Conservation (phyloP, 2,888 invertebrate genomes). For the Leptogaster cylindrica region DNA sequence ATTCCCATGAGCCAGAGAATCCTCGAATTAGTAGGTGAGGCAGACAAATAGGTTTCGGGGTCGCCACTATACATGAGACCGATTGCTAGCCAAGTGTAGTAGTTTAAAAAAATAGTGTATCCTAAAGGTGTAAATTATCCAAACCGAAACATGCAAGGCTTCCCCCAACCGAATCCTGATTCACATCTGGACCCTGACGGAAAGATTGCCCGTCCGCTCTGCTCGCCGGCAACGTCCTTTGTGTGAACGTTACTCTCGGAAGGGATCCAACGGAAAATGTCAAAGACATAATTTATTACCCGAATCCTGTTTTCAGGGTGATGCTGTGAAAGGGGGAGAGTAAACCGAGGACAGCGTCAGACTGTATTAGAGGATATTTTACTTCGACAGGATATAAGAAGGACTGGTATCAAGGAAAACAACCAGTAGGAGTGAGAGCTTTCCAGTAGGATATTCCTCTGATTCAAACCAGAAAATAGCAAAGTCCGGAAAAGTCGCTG, state of each 20-base stretch:
- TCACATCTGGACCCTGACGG: slow-evolving; percentile 8
- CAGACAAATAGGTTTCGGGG: background rate
- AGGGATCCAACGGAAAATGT: slow-evolving; percentile 26
- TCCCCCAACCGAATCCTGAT: background rate
- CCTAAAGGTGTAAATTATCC: slow-evolving; percentile 1
- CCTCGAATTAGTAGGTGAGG: background rate
- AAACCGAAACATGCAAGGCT: background rate
- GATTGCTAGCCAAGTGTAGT: background rate
- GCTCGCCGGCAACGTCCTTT: background rate
- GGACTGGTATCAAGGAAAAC: no score
- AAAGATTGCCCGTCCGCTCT: background rate
- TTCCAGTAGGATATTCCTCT: no score
- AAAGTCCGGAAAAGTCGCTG: no score
- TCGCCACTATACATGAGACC: background rate
- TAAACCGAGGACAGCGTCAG: no score
- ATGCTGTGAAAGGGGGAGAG: background rate
- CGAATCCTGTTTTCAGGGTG: slow-evolving; percentile 12
- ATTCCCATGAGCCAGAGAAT: background rate
- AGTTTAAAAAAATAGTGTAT: background rate
- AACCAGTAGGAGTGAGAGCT: no score
- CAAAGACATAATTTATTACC: slow-evolving; percentile 26
- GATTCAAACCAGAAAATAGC: no score
- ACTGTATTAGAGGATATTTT: no score
- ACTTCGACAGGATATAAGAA: no score
- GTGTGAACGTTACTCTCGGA: background rate